Evolutionary conservation across 1,140 invertebrate species (phyloP), one percentile per base, ranked within the genome.

Genomic region (Philopotamus ludificatus): DNA sequence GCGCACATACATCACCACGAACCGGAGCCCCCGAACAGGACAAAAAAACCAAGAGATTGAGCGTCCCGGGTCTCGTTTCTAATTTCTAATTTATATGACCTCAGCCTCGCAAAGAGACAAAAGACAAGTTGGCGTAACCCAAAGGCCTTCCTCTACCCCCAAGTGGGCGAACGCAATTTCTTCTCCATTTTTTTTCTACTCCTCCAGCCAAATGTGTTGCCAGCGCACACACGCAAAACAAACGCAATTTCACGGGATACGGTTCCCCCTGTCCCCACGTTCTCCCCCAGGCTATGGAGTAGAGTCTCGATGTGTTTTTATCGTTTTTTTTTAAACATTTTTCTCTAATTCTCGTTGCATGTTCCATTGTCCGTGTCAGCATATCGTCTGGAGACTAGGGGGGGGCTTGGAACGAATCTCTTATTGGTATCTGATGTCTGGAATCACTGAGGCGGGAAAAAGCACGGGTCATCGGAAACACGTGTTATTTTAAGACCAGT

Each of bases 231-330:
- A 34, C 57, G 57, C 9, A 23, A 65, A 65, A 57, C 63, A 58
- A 65, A 55, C 63, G 54, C 63, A 65, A 65, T 65, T 65, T 65
- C 63, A 65, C 53, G 63, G 63, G 44, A 20, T 45, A 21, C 63
- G 53, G 42, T 65, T 65, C 49, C 15, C 18, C 10, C 28, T 20
- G 15, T 63, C 34, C 61, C n/a, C n/a, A n/a, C n/a, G n/a, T n/a
- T n/a, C n/a, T n/a, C n/a, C n/a, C n/a, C n/a, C n/a, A n/a, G n/a
- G n/a, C n/a, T n/a, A n/a, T n/a, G n/a, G n/a, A n/a, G n/a, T n/a
- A n/a, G n/a, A n/a, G n/a, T n/a, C 53, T 10, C 9, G 18, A 10
- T 21, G 55, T 16, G 18, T 25, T 15, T 12, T 9, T 15, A 12
- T 20, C 15, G 15, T 51, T 25, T 61, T 49, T 34, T 34, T 47